Percentiles rank a stretch among this genome's conserved stretches.
Conservation (phyloP, 2,797 vertebrate genomes). For the Rhynchonycteris naso region DNA sequence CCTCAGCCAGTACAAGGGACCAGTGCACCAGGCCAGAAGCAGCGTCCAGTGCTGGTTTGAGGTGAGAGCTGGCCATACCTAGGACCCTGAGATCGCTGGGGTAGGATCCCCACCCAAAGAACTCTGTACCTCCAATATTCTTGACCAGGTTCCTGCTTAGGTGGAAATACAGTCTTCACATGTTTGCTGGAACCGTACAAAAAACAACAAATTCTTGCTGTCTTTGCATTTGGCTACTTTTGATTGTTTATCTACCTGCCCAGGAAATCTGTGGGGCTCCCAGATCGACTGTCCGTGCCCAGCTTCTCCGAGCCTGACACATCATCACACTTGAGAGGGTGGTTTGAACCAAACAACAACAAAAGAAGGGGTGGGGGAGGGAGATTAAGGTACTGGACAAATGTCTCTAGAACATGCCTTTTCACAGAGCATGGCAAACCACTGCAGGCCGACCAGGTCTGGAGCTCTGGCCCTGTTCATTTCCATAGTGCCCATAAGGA, state of each 20-base stretch:
- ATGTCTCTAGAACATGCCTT: background rate
- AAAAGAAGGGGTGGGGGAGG: too few relatives aligned
- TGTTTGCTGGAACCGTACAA: background rate
- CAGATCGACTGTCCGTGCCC: background rate
- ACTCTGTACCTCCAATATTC: background rate
- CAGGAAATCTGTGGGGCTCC: background rate
- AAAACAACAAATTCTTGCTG: background rate
- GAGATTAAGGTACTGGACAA: background rate
- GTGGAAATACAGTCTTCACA: background rate
- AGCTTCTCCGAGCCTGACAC: background rate
- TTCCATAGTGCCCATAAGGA: background rate
- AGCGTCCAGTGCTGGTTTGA: background rate
- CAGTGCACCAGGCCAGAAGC: background rate
- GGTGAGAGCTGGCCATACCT: background rate
- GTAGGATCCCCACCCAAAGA: background rate
- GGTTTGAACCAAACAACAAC: background rate
- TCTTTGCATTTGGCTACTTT: background rate
- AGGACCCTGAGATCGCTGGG: background rate
- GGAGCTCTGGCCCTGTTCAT: background rate
- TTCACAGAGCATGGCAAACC: background rate
- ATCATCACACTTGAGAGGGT: background rate
- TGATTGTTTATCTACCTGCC: background rate
- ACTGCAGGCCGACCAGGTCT: background rate
- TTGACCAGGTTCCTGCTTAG: background rate
- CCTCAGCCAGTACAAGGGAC: rapidly evolving